Evolutionary conservation across 2,797 vertebrate species (phyloP), one percentile per base, ranked within the genome.

Genomic region (Esox lucius): DNA sequence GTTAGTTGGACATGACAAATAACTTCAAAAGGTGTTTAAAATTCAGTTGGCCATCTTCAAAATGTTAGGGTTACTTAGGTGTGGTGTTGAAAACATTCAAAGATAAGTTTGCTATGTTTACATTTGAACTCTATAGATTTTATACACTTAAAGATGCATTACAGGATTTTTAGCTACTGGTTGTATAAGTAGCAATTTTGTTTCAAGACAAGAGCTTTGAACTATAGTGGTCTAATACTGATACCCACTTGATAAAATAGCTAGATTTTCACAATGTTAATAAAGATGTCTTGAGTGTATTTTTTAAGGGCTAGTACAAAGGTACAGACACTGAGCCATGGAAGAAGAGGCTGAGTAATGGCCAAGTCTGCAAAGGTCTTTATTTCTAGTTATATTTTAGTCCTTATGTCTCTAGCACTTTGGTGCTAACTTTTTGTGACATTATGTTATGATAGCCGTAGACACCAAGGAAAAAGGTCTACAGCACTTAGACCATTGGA

Each of bases 221-320:
- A 61, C n/a, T 22, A 3, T 26, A 61, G n/a, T 24, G 56, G 22
- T 26, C 56, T 24, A 61, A 61, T 24, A 11, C n/a, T 59, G 56
- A 12, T 24, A 28, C 22, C 39, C 12, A 74, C 65, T 1, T 0
- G 51, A 65, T 28, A 67, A 46, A 72, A 70, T 75, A 77, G 61
- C 68, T 74, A 73, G 59, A 35, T 71, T 80, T 80, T 74, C 65
- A 53, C 78, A 73, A 75, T 73, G 75, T 80, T 77, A 77, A 66
- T 68, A 26, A 31, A 72, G 77, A 42, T 80, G 68, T 72, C 70
- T 75, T 0, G 68, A 84, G 78, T 56, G 48, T 71, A 66, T 71
- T 72, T 81, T 87, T 64, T 83, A 68, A 80, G 5, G 72, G 67
- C 70, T 16, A 59, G 72, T 82, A 66, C 79, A 76, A 77, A 82